Conservation (phyloP, 2,888 invertebrate genomes). For the Ormia ochracea region DNA sequence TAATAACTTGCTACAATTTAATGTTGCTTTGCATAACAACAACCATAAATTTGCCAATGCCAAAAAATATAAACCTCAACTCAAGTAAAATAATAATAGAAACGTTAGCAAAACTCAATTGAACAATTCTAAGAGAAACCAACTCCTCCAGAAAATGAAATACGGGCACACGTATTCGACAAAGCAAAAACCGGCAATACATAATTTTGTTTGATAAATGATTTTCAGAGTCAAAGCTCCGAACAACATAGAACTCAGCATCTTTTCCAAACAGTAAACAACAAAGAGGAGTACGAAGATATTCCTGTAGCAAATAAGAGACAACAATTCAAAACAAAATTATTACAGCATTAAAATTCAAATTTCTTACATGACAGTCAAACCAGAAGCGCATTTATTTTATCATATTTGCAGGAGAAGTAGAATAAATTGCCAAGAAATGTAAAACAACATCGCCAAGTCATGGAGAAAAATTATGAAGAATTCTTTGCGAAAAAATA, state of each 20-base stretch:
- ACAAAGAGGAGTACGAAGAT: background rate
- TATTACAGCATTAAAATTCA: conserved; percentile 42
- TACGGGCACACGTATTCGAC: background rate
- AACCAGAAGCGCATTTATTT: conserved; percentile 16
- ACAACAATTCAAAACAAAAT: conserved; percentile 17
- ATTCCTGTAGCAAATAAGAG: background rate
- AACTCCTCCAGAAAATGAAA: background rate
- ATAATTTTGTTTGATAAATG: conserved; percentile 23
- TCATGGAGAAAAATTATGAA: background rate
- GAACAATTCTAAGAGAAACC: background rate
- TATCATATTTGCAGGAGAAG: background rate
- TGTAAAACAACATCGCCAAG: background rate
- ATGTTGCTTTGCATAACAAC: background rate
- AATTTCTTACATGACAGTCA: conserved; percentile 34
- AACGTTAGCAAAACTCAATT: background rate
- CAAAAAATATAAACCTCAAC: background rate
- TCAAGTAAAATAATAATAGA: conserved; percentile 14
- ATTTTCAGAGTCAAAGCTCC: conserved; percentile 1
- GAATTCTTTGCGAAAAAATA: background rate
- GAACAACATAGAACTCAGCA: conserved; percentile 13
- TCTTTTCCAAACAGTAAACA: background rate
- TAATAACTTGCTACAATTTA: background rate
- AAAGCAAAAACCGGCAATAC: background rate
- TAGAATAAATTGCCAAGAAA: background rate
- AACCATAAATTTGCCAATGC: background rate